Percentiles rank a stretch among this genome's conserved stretches.
Evolutionary conservation across 2,888 invertebrate species (phyloP).

Genomic region (Hemicrepidius hirtus): DNA sequence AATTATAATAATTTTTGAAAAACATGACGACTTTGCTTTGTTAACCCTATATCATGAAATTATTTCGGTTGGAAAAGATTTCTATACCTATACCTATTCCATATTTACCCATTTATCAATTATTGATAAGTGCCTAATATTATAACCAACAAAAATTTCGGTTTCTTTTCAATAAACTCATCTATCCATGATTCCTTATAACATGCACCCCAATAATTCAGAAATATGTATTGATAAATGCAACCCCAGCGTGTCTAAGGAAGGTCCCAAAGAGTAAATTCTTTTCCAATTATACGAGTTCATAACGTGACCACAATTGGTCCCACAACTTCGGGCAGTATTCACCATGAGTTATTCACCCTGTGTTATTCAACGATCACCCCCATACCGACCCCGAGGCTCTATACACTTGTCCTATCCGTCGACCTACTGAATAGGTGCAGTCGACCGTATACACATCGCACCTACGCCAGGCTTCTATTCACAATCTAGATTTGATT

Average conservation of each 20-base stretch:
- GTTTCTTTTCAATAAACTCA: conserved; percentile 53
- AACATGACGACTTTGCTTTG: no score
- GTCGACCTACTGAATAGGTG: conserved; percentile 62
- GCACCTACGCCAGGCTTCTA: conserved; percentile 63
- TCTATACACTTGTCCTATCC: conserved; percentile 58
- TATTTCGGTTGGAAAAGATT: no score
- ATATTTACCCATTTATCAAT: no score
- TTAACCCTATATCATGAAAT: no score
- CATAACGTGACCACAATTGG: conserved; percentile 54
- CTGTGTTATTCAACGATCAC: conserved; percentile 49
- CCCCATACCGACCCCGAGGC: conserved; percentile 47
- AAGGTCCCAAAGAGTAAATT: conserved; percentile 61
- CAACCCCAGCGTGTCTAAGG: conserved; percentile 31
- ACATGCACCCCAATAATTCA: background rate
- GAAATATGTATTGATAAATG: conserved; percentile 44
- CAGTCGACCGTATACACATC: conserved; percentile 67
- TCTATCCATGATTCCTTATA: conserved; percentile 54
- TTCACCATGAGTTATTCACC: conserved; percentile 46
- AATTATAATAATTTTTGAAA: no score
- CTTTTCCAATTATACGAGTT: conserved; percentile 65
- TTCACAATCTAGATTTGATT: conserved; percentile 49
- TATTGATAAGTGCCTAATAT: background rate
- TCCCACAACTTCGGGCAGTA: conserved; percentile 45
- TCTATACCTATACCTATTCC: no score
- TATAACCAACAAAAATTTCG: conserved; percentile 13